phyloP scores from a whole-genome alignment of 2,113 vertebrate species.

The Pseudois nayaur region DNA sequence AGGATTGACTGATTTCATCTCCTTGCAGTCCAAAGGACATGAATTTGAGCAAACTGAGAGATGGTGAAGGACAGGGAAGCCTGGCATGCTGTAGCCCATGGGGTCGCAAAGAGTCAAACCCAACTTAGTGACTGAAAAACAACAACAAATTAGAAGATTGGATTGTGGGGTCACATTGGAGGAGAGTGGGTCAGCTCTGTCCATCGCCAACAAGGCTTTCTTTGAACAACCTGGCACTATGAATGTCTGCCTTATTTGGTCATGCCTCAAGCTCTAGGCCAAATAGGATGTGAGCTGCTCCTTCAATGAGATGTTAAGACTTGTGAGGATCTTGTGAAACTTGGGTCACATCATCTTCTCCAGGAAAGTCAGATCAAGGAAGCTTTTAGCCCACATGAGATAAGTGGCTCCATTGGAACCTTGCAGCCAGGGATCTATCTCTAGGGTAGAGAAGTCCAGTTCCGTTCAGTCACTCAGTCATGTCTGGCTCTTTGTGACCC shows the following conservation, averaged over 20 bases:
- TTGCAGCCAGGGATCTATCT: not conserved
- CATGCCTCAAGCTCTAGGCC: accelerated
- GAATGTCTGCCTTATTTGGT: not conserved
- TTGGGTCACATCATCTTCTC: not conserved
- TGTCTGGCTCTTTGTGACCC: not conserved
- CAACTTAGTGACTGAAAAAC: not conserved
- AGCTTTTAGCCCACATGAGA: no score
- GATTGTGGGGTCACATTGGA: not conserved
- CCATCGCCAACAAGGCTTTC: accelerated
- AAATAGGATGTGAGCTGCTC: not conserved
- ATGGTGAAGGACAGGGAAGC: not conserved
- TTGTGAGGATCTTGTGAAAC: not conserved
- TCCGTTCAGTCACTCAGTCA: not conserved
- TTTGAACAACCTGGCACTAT: not conserved
- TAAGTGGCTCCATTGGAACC: not conserved
- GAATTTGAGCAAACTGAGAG: not conserved
- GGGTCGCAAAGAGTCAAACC: not conserved
- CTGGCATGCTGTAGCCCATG: accelerated
- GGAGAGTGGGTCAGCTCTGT: not conserved
- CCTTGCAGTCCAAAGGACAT: not conserved
- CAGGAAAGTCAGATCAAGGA: not conserved
- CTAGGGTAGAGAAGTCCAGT: not conserved
- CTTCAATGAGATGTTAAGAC: not conserved
- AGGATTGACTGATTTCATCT: not conserved
- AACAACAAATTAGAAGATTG: not conserved